Percentiles rank a stretch among this genome's conserved stretches.
phyloP scores from a whole-genome alignment of 2,113 vertebrate genomes.

The Lampris incognitus region DNA sequence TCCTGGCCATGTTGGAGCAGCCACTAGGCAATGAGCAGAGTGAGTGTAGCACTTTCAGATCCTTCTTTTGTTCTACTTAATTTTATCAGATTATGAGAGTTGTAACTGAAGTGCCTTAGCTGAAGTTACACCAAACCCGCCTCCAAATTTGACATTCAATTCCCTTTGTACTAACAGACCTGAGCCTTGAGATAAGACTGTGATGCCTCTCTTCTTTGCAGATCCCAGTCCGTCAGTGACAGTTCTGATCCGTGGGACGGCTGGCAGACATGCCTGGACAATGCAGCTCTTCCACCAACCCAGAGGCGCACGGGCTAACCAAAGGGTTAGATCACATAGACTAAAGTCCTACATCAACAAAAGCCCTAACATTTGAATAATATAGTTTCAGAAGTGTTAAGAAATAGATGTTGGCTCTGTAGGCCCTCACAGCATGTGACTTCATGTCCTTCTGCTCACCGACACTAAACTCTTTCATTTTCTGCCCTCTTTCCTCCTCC shows the following conservation, averaged over 20 bases:
- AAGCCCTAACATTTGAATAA: background rate
- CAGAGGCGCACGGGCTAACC: slow-evolving; percentile 93
- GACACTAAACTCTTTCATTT: slow-evolving; percentile 2
- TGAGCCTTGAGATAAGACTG: background rate
- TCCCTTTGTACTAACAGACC: background rate
- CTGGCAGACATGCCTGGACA: slow-evolving; percentile 95
- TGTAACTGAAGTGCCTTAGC: background rate
- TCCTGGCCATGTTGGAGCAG: slow-evolving; percentile 96
- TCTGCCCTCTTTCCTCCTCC: slow-evolving; percentile 16
- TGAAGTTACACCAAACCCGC: too few relatives aligned
- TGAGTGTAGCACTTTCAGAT: slow-evolving; percentile 78
- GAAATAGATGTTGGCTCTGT: fast-evolving
- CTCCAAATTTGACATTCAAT: too few relatives aligned
- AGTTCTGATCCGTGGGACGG: slow-evolving; percentile 91
- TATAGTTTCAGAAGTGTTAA: background rate
- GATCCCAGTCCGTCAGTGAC: slow-evolving; percentile 95
- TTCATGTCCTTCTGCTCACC: background rate
- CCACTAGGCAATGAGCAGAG: slow-evolving; percentile 97
- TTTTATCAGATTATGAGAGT: background rate
- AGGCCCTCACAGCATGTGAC: background rate
- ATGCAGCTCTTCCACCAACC: slow-evolving; percentile 96
- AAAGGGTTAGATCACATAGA: slow-evolving; percentile 85
- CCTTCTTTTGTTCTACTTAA: background rate
- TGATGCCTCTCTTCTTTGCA: slow-evolving; percentile 63
- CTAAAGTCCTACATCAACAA: background rate